Evolutionary conservation across 1,140 invertebrate species (phyloP), one percentile per base, ranked within the genome.

Genomic region (Drosophila asahinai): DNA sequence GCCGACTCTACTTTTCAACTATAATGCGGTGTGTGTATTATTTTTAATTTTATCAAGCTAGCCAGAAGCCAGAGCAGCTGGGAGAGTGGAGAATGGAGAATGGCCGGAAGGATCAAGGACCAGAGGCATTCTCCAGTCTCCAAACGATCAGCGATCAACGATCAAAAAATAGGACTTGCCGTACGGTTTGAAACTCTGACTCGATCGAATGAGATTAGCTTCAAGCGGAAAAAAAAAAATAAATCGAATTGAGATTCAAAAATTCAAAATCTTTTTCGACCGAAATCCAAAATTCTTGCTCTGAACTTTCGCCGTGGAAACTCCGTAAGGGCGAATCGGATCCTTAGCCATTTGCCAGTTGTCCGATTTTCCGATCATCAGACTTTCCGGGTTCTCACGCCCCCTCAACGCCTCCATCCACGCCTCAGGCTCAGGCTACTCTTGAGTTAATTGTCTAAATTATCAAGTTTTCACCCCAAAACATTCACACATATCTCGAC

Each of bases 21-120:
- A 90, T 84, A 81, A 90, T 87, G 84, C 78, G 84, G 84, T 89
- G 84, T 89, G 84, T 89, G 84, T 89, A 89, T 84, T 90, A 79
- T 83, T 89, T 89, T 89, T 78, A 61, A 81, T 87, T 80, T 61
- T 6, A 77, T 27, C 38, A 49, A 25, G 0, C 27, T 30, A 47
- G 0, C 5, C 1, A 30, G 6, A 5, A 30, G 5, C 22, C 19
- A 45, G 7, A 30, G 12, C 48, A 19, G 51, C 17, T n/a, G 17
- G 51, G 25, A 33, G 62, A 43, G 25, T 58, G 51, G 25, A 33
- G 62, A 43, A 17, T 58, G 62, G 62, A 65, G 51, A 19, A 15
- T 3, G 36, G 7, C 0, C 2, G 2, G 11, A 25, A 36, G 63
- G 63, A 65, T 60, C 36, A 43, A n/a, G 5, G 7, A 9, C 2